Conservation (phyloP, 2,797 vertebrate genomes). For the Betta splendens region DNA sequence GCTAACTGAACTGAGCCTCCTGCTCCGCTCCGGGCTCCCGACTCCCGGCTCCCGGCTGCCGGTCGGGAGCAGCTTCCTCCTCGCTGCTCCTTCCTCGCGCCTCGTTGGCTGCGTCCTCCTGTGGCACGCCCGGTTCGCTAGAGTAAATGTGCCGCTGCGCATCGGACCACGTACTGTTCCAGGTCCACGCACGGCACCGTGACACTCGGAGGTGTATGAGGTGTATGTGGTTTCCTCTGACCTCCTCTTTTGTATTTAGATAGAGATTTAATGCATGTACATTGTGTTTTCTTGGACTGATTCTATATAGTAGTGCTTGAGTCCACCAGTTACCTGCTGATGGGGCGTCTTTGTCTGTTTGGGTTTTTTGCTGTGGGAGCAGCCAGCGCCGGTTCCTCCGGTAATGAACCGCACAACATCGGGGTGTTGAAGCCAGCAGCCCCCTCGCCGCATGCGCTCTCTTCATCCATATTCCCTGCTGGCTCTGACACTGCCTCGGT, state of each 20-base stretch:
- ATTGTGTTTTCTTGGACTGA: no score
- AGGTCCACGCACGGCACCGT: slow-evolving; percentile 26
- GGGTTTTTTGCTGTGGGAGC: slow-evolving; percentile 7
- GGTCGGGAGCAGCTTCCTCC: slow-evolving; percentile 38
- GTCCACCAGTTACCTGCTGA: slow-evolving; percentile 11
- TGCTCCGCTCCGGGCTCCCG: slow-evolving; percentile 14
- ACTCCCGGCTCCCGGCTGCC: slow-evolving; percentile 26
- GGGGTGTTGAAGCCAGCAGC: slow-evolving; percentile 36
- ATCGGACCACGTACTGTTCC: slow-evolving; percentile 41
- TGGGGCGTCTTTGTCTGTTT: not conserved
- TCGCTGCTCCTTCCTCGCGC: slow-evolving; percentile 34
- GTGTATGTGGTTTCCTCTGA: no score
- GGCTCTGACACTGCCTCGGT: slow-evolving; percentile 31
- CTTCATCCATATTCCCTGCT: slow-evolving; percentile 44
- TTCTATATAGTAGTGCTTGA: no score
- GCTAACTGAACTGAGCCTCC: no score
- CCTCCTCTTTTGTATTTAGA: no score
- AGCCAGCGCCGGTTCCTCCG: slow-evolving; percentile 14
- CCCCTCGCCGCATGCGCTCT: slow-evolving; percentile 22
- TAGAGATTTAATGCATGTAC: no score
- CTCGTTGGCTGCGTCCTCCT: slow-evolving; percentile 42
- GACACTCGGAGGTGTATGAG: slow-evolving; percentile 27
- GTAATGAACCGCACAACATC: slow-evolving; percentile 38
- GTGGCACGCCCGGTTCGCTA: slow-evolving; percentile 39
- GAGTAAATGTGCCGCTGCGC: slow-evolving; percentile 51